A percentile compares a stretch with the other conserved stretches of the same genome.
Evolutionary conservation across 64 coral and sea anemone genomes (phyloP).

Genomic region (Dendrophyllia cribrosa): DNA sequence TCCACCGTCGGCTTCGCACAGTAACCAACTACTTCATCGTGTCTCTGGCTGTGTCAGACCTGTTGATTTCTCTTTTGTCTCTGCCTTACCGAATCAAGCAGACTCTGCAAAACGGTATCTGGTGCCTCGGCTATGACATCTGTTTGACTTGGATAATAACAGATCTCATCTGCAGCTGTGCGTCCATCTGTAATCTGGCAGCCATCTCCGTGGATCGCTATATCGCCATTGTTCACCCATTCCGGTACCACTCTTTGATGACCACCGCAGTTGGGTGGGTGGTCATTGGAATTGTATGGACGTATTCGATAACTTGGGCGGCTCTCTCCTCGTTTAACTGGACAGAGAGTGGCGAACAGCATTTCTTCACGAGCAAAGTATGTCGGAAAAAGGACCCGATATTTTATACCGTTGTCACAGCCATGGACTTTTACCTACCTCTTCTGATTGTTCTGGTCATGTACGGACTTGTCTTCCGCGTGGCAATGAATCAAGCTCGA

Average conservation of each 20-base stretch:
- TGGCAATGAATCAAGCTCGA: slow-evolving; percentile 81
- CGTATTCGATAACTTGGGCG: slow-evolving; percentile 63
- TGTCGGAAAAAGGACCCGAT: slow-evolving; percentile 61
- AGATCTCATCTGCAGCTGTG: slow-evolving; percentile 68
- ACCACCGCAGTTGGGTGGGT: slow-evolving; percentile 57
- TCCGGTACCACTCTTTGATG: slow-evolving; percentile 81
- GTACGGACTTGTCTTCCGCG: slow-evolving; percentile 71
- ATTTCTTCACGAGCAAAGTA: not conserved
- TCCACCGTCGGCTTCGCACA: slow-evolving; percentile 65
- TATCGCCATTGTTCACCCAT: slow-evolving; percentile 79
- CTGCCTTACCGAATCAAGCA: slow-evolving; percentile 81
- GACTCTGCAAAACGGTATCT: slow-evolving; percentile 70
- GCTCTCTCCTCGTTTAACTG: slow-evolving; percentile 68
- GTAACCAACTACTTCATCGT: slow-evolving; percentile 89
- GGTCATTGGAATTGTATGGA: slow-evolving; percentile 76
- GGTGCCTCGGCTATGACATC: slow-evolving; percentile 59
- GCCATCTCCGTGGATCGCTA: slow-evolving; percentile 91
- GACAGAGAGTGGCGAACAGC: slow-evolving; percentile 13
- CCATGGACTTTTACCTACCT: slow-evolving; percentile 75
- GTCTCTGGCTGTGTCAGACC: slow-evolving; percentile 88
- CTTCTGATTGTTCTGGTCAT: slow-evolving; percentile 77
- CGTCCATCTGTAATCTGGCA: slow-evolving; percentile 93
- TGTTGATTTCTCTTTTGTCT: slow-evolving; percentile 69
- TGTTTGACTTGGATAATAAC: slow-evolving; percentile 73
- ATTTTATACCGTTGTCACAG: slow-evolving; percentile 72